Evolutionary conservation across 2,797 vertebrate species (phyloP), one percentile per base, ranked within the genome.

Genomic region (Brachyrhaphis roseni): DNA sequence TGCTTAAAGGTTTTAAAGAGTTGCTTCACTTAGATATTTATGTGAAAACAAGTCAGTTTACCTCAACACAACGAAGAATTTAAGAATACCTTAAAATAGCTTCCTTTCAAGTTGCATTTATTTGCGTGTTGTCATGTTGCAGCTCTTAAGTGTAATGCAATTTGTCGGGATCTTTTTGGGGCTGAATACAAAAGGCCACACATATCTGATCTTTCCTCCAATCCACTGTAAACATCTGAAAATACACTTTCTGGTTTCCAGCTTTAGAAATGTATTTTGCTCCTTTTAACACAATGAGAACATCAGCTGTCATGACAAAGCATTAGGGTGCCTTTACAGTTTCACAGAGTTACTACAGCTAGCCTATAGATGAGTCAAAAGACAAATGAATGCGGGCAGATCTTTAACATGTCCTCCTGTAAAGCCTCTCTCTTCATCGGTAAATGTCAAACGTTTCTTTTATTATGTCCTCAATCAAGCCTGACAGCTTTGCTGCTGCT

Each of bases 381-480:
- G 49, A 78, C 28, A 8, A 78, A 64, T 0, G 51, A 73, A 76
- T 45, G 59, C 8, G 53, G 70, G n/a, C 47, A 80, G 80, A 75
- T 84, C 41, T 81, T 81, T 57, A 57, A 34, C 83, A 59, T 5
- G 43, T 46, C 18, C 73, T 59, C 80, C 59, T 2, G 18, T 80
- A 82, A 78, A 34, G 68, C 83, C 75, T 85, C 86, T 75, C 23
- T 43, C 47, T 68, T 43, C 72, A 76, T 86, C 78, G 72, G 46
- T 28, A 81, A 86, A 85, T 84, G 76, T 79, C 81, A 41, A 79
- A 74, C 83, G 78, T 82, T n/a, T 85, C 68, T 59, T 84, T 70
- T 39, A 46, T 87, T 64, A 80, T 77, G 81, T 83, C 74, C 84
- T 91, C 85, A 84, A 84, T 93, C 90, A 91, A 74, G 86, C 74